Base-by-base conservation (phyloP, 2,113 vertebrate genomes). In the Oxygymnocypris stewartii region DNA sequence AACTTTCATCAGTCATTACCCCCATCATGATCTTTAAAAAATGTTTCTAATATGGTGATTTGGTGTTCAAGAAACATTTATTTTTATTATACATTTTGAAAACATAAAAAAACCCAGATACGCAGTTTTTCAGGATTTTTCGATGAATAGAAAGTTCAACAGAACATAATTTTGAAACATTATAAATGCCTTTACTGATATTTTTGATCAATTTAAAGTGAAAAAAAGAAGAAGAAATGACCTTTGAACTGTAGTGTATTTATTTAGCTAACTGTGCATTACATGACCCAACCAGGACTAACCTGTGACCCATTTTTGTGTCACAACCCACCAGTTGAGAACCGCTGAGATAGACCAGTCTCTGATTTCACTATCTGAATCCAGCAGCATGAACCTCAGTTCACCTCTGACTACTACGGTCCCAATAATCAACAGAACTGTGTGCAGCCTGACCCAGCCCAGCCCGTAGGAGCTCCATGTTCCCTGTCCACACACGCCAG, bases 341-440 rank as follows among this genome's bases (percentile, higher is more conserved):
- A 35, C 35, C 31, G 37, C 7, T 37, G 67, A 37, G 8, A 37
- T 40, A 37, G 16, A 40, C 40, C 65, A 37, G 3, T 8, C 67
- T 20, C 16, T 71, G 67, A 71, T 71, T 71, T 74, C 23, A 74
- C 23, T 44, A 44, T 47, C 42, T 75, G 73, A 75, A 25, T 42
- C 1, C 12, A 75, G 61, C n/a, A 49, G 59, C 4, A 12, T 54
- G 65, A 20, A 82, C 37, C 40, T 49, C 49, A 47, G 35, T 71
- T 81, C 20, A 76, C 35, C 57, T 76, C 54, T 40, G 14, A 25
- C 37, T 37, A 31, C 54, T 65, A 69, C 40, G 37, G 57, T 81
- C n/a, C 69, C 25, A 82, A 77, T 42, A 87, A 84, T 87, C 86
- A 84, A 87, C 69, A 69, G 59, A 57, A 35, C 42, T 28, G 59